phyloP scores from a whole-genome alignment of 2,888 invertebrate species.

The Tipula lateralis region DNA sequence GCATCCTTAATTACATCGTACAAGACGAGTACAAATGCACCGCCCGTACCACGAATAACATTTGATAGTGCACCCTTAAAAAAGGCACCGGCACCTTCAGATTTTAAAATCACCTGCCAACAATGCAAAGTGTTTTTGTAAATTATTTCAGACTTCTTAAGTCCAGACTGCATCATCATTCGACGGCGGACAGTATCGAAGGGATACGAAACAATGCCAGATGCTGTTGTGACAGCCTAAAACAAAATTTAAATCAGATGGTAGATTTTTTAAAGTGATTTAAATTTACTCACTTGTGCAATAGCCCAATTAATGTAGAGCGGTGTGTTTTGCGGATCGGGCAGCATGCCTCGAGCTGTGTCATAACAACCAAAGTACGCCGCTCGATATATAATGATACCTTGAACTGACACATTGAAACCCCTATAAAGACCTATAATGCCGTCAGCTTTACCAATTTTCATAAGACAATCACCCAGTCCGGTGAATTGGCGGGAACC shows the following conservation, averaged over 20 bases:
- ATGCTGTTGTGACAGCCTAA: constrained; percentile 67
- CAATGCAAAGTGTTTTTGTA: constrained; percentile 92
- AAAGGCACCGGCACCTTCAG: constrained; percentile 80
- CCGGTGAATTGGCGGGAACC: constrained; percentile 83
- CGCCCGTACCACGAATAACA: constrained; percentile 88
- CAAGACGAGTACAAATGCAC: constrained; percentile 86
- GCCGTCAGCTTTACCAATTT: constrained; percentile 84
- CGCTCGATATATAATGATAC: constrained; percentile 93
- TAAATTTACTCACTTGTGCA: constrained; percentile 60
- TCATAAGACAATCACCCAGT: constrained; percentile 77
- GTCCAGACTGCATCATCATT: constrained; percentile 99
- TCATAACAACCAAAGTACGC: constrained; percentile 96
- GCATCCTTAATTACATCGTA: constrained; percentile 84
- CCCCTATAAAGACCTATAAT: constrained; percentile 84
- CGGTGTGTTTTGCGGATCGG: constrained; percentile 89
- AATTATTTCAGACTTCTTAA: constrained; percentile 70
- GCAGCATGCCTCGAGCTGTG: constrained; percentile 89
- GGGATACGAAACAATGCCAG: constrained; percentile 93
- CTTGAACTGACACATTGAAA: constrained; percentile 91
- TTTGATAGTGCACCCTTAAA: constrained; percentile 97
- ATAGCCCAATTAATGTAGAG: constrained; percentile 91
- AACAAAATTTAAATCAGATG: background rate
- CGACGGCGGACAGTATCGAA: constrained; percentile 93
- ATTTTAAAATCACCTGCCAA: constrained; percentile 77
- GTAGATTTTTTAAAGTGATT: background rate